Percentiles rank a stretch among this genome's conserved stretches.
These are phyloP conservation scores for Synergus laeviventris DNA, from an alignment of 2,888 invertebrate genomes.

Conservation along the genomic window DNA sequence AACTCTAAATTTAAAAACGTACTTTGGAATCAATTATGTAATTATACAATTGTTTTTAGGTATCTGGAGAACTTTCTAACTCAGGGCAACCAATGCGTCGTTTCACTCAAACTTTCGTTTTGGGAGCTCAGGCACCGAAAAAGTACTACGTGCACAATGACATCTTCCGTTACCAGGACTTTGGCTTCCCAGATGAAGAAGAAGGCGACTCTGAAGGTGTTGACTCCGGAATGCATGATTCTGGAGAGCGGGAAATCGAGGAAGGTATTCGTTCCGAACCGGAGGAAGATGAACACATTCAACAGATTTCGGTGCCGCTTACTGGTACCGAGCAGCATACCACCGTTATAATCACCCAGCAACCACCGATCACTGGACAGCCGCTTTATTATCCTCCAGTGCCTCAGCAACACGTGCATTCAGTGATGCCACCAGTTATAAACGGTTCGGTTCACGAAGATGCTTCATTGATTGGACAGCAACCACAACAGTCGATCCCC, in stretches of 20 bases:
- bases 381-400: conserved; percentile 64
- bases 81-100: conserved; percentile 97
- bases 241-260: conserved; percentile 77
- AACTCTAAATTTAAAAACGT: conserved; percentile 15
- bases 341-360: conserved; percentile 57
- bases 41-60: conserved; percentile 75
- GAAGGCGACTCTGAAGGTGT: conserved; percentile 68
- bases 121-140: conserved; percentile 96
- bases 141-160: conserved; percentile 99
- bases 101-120: conserved; percentile 98
- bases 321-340: conserved; percentile 61
- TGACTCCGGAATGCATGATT: conserved; percentile 66
- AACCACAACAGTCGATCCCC: conserved; percentile 62
- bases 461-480: conserved; percentile 68
- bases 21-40: too few species aligned
- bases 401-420: conserved; percentile 67
- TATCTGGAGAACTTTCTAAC: conserved; percentile 97
- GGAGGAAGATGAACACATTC: conserved; percentile 80
- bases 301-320: conserved; percentile 61
- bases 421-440: conserved; percentile 70
- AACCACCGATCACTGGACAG: conserved; percentile 63
- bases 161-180: conserved; percentile 96
- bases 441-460: conserved; percentile 75
- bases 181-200: conserved; percentile 73
- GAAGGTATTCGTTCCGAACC: conserved; percentile 82